phyloP scores from a whole-genome alignment of 2,888 invertebrate species.

The Anaspis maculata region DNA sequence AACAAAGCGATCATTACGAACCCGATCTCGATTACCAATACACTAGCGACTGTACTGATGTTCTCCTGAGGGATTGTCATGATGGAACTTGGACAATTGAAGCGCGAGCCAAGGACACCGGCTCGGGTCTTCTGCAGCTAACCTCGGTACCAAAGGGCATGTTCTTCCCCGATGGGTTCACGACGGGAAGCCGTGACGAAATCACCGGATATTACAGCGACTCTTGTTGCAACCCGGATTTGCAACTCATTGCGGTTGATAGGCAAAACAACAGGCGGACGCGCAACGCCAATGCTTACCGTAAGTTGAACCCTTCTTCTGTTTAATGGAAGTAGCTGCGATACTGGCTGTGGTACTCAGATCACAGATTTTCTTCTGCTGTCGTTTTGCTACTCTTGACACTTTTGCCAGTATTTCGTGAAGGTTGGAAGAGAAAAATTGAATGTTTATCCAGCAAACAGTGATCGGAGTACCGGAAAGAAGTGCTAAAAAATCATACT shows the following conservation, averaged over 20 bases:
- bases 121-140: conserved; percentile 53
- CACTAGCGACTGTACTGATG: conserved; percentile 41
- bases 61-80: conserved; percentile 48
- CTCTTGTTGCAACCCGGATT: conserved; percentile 63
- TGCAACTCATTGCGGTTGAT: conserved; percentile 61
- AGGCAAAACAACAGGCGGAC: conserved; percentile 57
- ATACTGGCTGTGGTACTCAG: not conserved
- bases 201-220: conserved; percentile 60
- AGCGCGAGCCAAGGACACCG: conserved; percentile 56
- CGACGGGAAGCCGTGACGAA: conserved; percentile 58
- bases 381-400: too few relatives aligned
- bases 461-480: too few relatives aligned
- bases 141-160: conserved; percentile 53
- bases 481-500: too few relatives aligned
- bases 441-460: too few relatives aligned
- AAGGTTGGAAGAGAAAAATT: too few relatives aligned
- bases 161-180: conserved; percentile 53
- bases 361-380: too few relatives aligned
- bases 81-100: conserved; percentile 64
- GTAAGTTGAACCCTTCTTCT: conserved; percentile 26
- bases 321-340: not conserved
- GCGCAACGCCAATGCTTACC: conserved; percentile 51
- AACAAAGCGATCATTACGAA: conserved; percentile 19
- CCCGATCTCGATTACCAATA: conserved; percentile 33
- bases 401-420: not conserved